phyloP scores from a whole-genome alignment of 2,888 invertebrate species.

The Mesorhabditis spiculigera region DNA sequence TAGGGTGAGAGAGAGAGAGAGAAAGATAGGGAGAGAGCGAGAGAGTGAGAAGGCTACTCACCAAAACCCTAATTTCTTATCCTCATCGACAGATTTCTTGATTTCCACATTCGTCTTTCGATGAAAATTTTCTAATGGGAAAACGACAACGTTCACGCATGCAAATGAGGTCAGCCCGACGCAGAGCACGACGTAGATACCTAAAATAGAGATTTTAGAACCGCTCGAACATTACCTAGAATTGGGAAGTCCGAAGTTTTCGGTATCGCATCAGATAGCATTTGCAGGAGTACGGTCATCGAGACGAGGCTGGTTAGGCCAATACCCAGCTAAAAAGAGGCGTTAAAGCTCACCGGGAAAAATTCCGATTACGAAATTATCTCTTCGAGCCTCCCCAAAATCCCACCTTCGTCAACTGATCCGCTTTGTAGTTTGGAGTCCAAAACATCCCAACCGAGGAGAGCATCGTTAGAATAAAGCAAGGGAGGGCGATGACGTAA shows the following conservation, averaged over 20 bases:
- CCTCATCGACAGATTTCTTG: background rate
- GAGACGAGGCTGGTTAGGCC: background rate
- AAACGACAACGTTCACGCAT: background rate
- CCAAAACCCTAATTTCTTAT: background rate
- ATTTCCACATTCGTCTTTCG: background rate
- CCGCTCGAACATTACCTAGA: too few relatives aligned
- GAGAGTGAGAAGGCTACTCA: background rate
- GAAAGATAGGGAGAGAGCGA: too few relatives aligned
- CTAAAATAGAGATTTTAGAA: background rate
- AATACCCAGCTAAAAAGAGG: background rate
- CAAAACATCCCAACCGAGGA: background rate
- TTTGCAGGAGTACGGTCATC: background rate
- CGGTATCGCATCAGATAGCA: background rate
- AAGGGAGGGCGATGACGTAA: constrained; percentile 5
- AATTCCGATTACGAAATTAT: too few relatives aligned
- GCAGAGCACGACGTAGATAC: background rate
- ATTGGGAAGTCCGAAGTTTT: background rate
- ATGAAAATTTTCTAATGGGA: background rate
- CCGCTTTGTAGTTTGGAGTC: background rate
- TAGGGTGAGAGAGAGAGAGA: too few relatives aligned
- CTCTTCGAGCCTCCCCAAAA: too few relatives aligned
- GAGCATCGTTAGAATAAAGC: constrained; percentile 1
- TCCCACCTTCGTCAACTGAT: background rate
- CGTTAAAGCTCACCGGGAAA: too few relatives aligned
- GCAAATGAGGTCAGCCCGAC: background rate